Conservation (phyloP, 2,888 invertebrate genomes). For the Xestia c-nigrum region DNA sequence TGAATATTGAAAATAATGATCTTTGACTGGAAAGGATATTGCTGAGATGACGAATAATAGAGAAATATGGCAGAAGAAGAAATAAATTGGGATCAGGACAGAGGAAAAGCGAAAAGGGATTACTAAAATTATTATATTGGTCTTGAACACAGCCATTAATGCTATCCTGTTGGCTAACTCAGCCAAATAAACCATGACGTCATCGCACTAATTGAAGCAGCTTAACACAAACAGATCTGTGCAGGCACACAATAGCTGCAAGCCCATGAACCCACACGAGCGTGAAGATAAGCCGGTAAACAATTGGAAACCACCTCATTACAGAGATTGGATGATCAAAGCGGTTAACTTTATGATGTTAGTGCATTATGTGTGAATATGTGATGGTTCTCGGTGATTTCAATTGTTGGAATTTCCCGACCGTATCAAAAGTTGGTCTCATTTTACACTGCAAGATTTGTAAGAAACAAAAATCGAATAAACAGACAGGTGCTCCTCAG, state of each 20-base stretch:
- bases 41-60: too few relatives aligned
- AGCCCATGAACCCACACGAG: conserved; percentile 18
- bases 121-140: neutral
- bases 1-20: neutral
- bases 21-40: too few relatives aligned
- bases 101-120: neutral
- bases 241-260: conserved; percentile 1
- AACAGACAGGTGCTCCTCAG: neutral
- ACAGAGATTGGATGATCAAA: conserved; percentile 6
- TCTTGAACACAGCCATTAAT: neutral
- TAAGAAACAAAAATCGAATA: neutral
- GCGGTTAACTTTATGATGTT: neutral
- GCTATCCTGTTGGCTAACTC: too few relatives aligned
- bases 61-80: too few relatives aligned
- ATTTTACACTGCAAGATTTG: neutral
- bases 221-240: neutral
- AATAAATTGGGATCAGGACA: neutral
- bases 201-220: neutral
- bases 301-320: conserved; percentile 19
- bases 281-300: conserved; percentile 45
- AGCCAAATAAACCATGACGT: neutral
- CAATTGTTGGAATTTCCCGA: neutral
- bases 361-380: neutral
- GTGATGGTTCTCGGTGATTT: neutral
- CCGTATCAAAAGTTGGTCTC: neutral